phyloP scores from a whole-genome alignment of 2,797 vertebrate species.

The Lacerta viridis region DNA sequence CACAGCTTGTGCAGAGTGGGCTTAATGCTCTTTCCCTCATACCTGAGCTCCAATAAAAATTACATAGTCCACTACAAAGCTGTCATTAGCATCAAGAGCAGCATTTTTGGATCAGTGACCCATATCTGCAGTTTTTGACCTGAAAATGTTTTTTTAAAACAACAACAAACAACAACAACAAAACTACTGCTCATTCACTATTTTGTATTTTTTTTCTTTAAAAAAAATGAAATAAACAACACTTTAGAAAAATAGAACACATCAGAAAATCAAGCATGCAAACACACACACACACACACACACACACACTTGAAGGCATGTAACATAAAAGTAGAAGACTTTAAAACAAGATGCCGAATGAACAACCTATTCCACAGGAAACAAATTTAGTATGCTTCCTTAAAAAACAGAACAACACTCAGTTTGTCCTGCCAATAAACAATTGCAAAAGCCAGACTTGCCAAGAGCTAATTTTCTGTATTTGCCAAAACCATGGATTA shows the following conservation, averaged over 20 bases:
- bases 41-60: not conserved
- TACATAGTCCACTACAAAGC: not conserved
- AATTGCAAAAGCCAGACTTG: slow-evolving; percentile 35
- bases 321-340: too few relatives aligned
- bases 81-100: not conserved
- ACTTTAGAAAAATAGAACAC: too few relatives aligned
- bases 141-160: not conserved
- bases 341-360: not conserved
- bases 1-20: too few relatives aligned
- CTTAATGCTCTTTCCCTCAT: not conserved
- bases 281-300: not conserved
- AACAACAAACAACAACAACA: not conserved
- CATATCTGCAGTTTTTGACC: not conserved
- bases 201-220: not conserved
- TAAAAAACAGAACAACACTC: not conserved
- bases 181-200: not conserved
- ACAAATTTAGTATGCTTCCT: not conserved
- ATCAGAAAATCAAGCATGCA: too few relatives aligned
- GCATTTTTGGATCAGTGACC: not conserved
- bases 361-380: not conserved
- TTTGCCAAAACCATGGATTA: slow-evolving; percentile 53
- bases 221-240: not conserved
- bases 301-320: not conserved
- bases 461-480: slow-evolving; percentile 51
- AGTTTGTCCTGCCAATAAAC: slow-evolving; percentile 46